A percentile compares a stretch with the other conserved stretches of the same genome.
Conservation (phyloP, 1,140 invertebrate genomes). For the Aphaenogaster ashmeadi region DNA sequence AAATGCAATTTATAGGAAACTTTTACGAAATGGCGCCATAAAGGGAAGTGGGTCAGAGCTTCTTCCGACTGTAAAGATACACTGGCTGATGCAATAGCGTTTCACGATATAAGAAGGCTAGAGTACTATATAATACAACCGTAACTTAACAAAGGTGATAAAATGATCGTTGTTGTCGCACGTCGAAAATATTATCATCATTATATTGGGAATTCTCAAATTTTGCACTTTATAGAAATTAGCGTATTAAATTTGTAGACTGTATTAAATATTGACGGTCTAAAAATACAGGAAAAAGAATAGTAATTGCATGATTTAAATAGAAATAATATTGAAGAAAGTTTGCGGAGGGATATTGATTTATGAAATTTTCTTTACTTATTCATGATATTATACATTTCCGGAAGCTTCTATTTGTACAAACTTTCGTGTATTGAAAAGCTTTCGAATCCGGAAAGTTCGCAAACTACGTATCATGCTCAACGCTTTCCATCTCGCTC, state of each 20-base stretch:
- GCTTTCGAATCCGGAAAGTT: constrained; percentile 83
- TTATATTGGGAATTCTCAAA: constrained; percentile 3
- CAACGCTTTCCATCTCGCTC: constrained; percentile 51
- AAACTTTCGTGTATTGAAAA: constrained; percentile 82
- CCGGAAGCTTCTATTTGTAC: constrained; percentile 83
- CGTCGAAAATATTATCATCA: not conserved
- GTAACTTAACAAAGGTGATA: constrained; percentile 5
- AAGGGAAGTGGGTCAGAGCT: constrained; percentile 76
- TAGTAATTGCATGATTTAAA: not conserved
- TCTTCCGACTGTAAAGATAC: constrained; percentile 72
- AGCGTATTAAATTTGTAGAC: not conserved
- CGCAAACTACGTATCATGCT: constrained; percentile 76
- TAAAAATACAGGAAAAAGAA: not conserved
- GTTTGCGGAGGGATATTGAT: constrained; percentile 78
- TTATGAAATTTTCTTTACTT: constrained; percentile 85
- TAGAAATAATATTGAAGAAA: constrained; percentile 70
- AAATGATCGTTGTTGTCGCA: not conserved
- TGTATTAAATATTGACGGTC: not conserved
- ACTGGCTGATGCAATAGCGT: constrained; percentile 38
- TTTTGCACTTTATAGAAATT: not conserved
- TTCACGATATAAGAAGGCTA: constrained; percentile 54
- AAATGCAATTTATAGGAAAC: constrained; percentile 79
- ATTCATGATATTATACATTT: constrained; percentile 84
- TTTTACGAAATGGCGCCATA: constrained; percentile 78
- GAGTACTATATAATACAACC: not conserved